A percentile compares a stretch with the other conserved stretches of the same genome.
phyloP scores from a whole-genome alignment of 2,888 invertebrate species.

The Iselma pallidipennis region DNA sequence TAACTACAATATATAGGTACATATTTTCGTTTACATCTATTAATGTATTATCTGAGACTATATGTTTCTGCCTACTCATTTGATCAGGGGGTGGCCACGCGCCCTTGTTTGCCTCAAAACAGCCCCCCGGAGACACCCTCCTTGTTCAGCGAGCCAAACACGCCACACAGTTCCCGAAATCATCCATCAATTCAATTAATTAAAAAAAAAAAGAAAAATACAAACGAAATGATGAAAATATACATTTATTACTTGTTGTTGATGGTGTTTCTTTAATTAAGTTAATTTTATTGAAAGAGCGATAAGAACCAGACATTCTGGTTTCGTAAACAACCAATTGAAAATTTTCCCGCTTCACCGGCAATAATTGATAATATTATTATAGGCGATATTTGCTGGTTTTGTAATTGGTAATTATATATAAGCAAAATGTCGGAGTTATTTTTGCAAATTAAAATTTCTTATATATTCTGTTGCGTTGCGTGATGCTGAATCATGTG shows the following conservation, averaged over 20 bases:
- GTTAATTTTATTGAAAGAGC: background rate
- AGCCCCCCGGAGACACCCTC: conserved; percentile 29
- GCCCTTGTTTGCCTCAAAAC: conserved; percentile 42
- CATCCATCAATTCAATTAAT: background rate
- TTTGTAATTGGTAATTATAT: conserved; percentile 12
- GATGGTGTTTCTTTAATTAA: background rate
- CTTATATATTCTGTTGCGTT: background rate
- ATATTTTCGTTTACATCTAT: conserved; percentile 35
- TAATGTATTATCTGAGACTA: conserved; percentile 36
- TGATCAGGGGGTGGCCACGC: conserved; percentile 37
- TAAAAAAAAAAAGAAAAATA: background rate
- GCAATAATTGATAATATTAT: background rate
- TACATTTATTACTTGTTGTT: too few species aligned
- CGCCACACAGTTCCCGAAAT: background rate
- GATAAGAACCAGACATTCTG: background rate
- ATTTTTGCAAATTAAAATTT: conserved; percentile 14
- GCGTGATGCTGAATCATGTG: background rate
- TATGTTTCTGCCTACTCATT: conserved; percentile 38
- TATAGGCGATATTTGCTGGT: background rate
- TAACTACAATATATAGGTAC: background rate
- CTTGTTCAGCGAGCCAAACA: background rate
- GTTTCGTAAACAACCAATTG: background rate
- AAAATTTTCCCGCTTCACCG: background rate
- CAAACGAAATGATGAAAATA: too few species aligned
- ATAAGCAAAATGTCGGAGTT: conserved; percentile 20